Conservation (phyloP, 2,888 invertebrate species). For the Syritta pipiens region DNA sequence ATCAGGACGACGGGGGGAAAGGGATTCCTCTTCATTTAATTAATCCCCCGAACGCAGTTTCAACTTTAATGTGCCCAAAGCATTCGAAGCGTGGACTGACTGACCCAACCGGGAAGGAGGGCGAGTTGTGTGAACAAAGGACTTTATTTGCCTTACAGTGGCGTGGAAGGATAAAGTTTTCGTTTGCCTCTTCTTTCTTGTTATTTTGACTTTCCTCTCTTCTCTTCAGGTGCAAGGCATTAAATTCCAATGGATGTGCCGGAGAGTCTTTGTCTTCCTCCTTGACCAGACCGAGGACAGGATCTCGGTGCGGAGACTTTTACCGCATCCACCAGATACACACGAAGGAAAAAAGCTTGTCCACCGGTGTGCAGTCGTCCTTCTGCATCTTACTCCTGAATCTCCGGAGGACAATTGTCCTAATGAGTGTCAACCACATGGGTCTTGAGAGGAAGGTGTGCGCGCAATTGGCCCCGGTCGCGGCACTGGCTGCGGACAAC, state of each 20-base stretch:
- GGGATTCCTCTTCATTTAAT: constrained; percentile 32
- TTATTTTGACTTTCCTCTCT: constrained; percentile 19
- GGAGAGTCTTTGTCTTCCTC: constrained; percentile 9
- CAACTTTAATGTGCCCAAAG: constrained; percentile 39
- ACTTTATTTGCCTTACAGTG: constrained; percentile 10
- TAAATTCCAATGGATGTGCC: constrained; percentile 25
- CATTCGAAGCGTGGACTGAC: constrained; percentile 9
- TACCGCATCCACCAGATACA: constrained; percentile 21
- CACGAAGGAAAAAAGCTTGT: constrained; percentile 12
- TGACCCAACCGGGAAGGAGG: background rate
- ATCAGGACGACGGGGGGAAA: background rate
- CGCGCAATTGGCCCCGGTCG: background rate
- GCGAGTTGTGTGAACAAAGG: no score
- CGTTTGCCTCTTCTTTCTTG: background rate
- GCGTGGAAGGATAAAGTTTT: constrained; percentile 50
- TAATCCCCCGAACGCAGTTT: constrained; percentile 53
- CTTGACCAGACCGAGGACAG: background rate
- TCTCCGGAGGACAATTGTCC: constrained; percentile 45
- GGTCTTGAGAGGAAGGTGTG: background rate
- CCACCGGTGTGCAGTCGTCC: constrained; percentile 3
- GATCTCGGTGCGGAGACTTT: background rate
- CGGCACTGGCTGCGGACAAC: no score
- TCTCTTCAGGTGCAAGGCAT: constrained; percentile 58
- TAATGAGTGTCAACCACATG: constrained; percentile 63
- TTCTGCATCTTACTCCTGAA: background rate